Base-by-base conservation (phyloP, 2,797 vertebrate species). In the Leptodactylus fallax region DNA sequence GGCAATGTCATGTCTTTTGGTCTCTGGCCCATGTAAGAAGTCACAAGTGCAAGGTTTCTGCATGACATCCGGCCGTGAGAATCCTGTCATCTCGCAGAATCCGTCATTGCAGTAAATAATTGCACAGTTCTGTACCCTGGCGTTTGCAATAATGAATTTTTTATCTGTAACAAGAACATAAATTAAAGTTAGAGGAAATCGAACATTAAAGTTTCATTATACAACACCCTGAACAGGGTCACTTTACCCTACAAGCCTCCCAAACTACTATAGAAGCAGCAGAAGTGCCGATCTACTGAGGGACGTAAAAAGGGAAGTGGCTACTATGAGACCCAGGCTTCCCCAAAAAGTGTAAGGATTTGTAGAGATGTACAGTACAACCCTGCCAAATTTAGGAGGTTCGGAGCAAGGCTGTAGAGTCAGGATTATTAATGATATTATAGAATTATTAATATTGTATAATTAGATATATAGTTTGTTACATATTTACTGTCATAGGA, bases 81-180 rank as follows among this genome's bases (percentile, higher is more conserved):
- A 99, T 83, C 98, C 98, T 0, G 98, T 99, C 98, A 99, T 98
- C 95, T 99, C 98, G 87, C 98, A 99, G 95, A 99, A 99, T 85
- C 96, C 97, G 86, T 99, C 98, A 79, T 99, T 99, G 95, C 98
- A 99, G 94, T 99, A 99, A 92, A 99, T 99, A 93, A 99, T 99
- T 8, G 98, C 98, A 94, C 98, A 99, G 90, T 99, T 99, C 94
- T 98, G 95, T 87, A 98, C 98, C 93, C 97, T 96, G 90, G 98
- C 98, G 93, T 99, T 99, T 94, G 98, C 98, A 94, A 99, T 99
- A 91, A 99, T 96, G 95, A 99, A 99, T 96, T 98, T 99, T 93
- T 98, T 97, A 95, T 99, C 98, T 99, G 96, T 87, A 94, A 93
- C 90, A 93, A 91, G 92, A 93, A 86, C 92, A 84, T 91, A 89